Conservation (phyloP, 1,140 invertebrate species). For the Drosophila ercepeae region DNA sequence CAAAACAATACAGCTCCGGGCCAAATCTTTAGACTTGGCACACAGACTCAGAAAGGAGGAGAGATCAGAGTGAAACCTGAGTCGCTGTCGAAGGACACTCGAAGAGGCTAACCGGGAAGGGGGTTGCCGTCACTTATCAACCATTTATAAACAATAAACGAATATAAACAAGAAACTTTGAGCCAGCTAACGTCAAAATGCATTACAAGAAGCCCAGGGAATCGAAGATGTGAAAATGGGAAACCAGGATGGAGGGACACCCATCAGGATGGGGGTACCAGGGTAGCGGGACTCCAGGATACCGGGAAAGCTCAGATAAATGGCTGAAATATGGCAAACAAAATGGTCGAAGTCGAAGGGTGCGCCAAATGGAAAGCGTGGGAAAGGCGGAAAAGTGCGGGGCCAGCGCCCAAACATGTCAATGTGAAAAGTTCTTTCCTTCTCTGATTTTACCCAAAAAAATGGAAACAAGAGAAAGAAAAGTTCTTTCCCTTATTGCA, state of each 20-base stretch:
- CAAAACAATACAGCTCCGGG: slow-evolving; percentile 41
- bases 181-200: slow-evolving; percentile 61
- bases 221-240: slow-evolving; percentile 8
- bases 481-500: slow-evolving; percentile 49
- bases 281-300: not conserved
- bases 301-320: slow-evolving; percentile 53
- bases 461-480: not conserved
- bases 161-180: slow-evolving; percentile 80
- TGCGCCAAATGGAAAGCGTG: slow-evolving; percentile 47
- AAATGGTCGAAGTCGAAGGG: slow-evolving; percentile 69
- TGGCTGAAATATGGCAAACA: slow-evolving; percentile 71
- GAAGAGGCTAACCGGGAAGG: slow-evolving; percentile 1
- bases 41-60: too few species aligned
- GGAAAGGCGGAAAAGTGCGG: slow-evolving; percentile 20
- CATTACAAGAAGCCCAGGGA: slow-evolving; percentile 62
- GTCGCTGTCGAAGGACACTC: slow-evolving; percentile 25
- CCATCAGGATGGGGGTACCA: too few species aligned
- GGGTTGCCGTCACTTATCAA: slow-evolving; percentile 74
- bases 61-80: slow-evolving; percentile 14
- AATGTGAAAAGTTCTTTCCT: slow-evolving; percentile 72
- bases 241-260: too few species aligned
- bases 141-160: slow-evolving; percentile 81
- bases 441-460: slow-evolving; percentile 38
- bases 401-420: slow-evolving; percentile 61
- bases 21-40: slow-evolving; percentile 29